Evolutionary conservation across 2,888 invertebrate genomes (phyloP).

Genomic region (Ochlodes sylvanus): DNA sequence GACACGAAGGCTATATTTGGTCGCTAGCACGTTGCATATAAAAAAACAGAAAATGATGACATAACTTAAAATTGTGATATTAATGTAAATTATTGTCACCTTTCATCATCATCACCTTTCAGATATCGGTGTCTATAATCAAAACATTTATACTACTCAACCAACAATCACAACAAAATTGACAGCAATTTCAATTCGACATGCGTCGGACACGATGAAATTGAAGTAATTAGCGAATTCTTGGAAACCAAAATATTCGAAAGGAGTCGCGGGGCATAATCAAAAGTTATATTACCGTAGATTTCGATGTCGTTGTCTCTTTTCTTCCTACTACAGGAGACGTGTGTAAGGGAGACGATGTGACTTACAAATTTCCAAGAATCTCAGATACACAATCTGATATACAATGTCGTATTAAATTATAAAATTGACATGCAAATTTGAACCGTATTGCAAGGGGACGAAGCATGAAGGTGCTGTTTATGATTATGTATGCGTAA

Average conservation of each 20-base stretch:
- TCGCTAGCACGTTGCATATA: background rate
- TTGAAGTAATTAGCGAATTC: slow-evolving; percentile 36
- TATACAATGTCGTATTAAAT: slow-evolving; percentile 22
- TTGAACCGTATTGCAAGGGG: slow-evolving; percentile 15
- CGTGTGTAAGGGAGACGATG: background rate
- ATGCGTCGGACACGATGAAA: slow-evolving; percentile 15
- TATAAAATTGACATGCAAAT: slow-evolving; percentile 18
- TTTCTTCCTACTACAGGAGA: background rate
- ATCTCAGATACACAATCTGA: slow-evolving; percentile 13
- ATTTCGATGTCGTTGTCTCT: slow-evolving; percentile 2
- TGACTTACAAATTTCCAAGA: slow-evolving; percentile 7
- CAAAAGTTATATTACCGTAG: slow-evolving; percentile 25
- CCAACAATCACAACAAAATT: slow-evolving; percentile 27
- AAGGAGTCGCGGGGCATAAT: slow-evolving; percentile 3
- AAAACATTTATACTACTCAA: slow-evolving; percentile 10
- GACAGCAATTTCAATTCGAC: slow-evolving; percentile 27
- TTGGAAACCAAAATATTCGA: slow-evolving; percentile 26
- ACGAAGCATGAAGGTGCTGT: slow-evolving; percentile 2
- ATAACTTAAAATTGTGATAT: background rate
- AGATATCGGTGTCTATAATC: slow-evolving; percentile 16
- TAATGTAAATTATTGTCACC: slow-evolving; percentile 15
- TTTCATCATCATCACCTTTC: slow-evolving; percentile 3
- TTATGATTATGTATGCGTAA: slow-evolving; percentile 21
- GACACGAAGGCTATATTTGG: too few species aligned
- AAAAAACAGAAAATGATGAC: background rate